These are phyloP conservation scores for Sphenodon punctatus DNA, from an alignment of 2,797 vertebrate species.

Conservation along the genomic window DNA sequence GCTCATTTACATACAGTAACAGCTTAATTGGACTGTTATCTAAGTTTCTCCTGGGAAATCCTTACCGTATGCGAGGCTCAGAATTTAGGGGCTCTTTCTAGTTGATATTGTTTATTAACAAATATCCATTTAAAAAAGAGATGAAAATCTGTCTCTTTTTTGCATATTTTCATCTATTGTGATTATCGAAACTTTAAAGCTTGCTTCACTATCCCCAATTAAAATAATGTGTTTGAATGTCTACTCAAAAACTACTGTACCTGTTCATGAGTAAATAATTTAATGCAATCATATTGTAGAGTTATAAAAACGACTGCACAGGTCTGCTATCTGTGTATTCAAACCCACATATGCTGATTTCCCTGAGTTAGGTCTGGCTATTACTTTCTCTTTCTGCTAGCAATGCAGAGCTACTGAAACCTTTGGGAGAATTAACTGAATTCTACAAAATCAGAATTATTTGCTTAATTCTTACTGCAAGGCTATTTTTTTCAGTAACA, in stretches of 20 bases:
- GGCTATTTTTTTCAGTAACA: too few relatives aligned
- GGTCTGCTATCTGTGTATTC: not conserved
- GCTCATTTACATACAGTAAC: constrained; percentile 26
- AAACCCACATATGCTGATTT: not conserved
- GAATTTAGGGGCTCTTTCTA: constrained; percentile 7
- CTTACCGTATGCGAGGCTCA: not conserved
- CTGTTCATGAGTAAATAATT: not conserved
- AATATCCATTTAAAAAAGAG: constrained; percentile 4
- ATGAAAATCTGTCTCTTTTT: constrained; percentile 35
- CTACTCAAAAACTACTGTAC: not conserved
- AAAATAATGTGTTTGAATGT: not conserved
- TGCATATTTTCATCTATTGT: constrained; percentile 15
- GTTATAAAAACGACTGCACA: not conserved
- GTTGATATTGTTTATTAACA: constrained; percentile 40
- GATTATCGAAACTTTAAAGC: not conserved
- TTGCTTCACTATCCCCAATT: not conserved
- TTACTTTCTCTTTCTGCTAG: not conserved
- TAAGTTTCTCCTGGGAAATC: constrained; percentile 23
- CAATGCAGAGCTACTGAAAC: not conserved
- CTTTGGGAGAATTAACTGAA: not conserved
- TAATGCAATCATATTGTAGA: not conserved
- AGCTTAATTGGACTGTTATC: constrained; percentile 41
- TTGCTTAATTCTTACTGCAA: not conserved
- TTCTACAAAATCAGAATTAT: not conserved
- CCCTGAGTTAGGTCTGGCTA: not conserved